Base-by-base conservation (phyloP, 2,888 invertebrate genomes). In the Alloscopus bannaensis region DNA sequence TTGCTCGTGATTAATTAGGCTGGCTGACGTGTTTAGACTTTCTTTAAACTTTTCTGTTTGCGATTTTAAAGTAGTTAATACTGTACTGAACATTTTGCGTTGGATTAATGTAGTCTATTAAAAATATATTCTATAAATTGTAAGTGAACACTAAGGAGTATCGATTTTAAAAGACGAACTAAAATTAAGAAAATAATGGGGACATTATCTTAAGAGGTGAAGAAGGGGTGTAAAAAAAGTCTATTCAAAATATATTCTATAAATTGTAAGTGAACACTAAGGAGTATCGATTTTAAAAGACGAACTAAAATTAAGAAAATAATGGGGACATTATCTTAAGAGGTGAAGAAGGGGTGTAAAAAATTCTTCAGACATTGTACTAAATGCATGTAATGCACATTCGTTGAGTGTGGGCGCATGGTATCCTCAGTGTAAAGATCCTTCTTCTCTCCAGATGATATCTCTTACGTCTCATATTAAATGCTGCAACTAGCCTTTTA, bases 11-110 rank as follows among this genome's bases (percentile, higher is more conserved):
- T 45, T 80, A 47, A 80, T 66, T 16, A 68, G 40, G 24, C 20
- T 28, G 18, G 42, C 72, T 29, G 6, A 13, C 47, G 77, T 68
- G 45, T 69, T 83, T 40, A 85, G 47, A 29, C 75, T 69, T 20
- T 85, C 85, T 47, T 83, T 84, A 8, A 84, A 40, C 59, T 77
- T 83, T 20, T 84, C 83, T 20, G 85, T 81, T 29, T 76, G 73
- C 36, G 77, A 76, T 59, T 80, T 81, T 31, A 85, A 40, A 2
- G 81, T 66, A 8, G 69, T 77, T 6, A 85, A 60, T 20, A 83
- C 81, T 29, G 85, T 84, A 52, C 65, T 80, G 79, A 84, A 84
- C 84, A 84, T 84, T 40, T 69, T 82, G 11, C 28, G 24, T 18
- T 31, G 47, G n/a, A 24, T 24, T 52, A 18, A 6, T 22, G 24